Evolutionary conservation across 2,888 invertebrate species (phyloP).

Genomic region (Pelosia muscerda): DNA sequence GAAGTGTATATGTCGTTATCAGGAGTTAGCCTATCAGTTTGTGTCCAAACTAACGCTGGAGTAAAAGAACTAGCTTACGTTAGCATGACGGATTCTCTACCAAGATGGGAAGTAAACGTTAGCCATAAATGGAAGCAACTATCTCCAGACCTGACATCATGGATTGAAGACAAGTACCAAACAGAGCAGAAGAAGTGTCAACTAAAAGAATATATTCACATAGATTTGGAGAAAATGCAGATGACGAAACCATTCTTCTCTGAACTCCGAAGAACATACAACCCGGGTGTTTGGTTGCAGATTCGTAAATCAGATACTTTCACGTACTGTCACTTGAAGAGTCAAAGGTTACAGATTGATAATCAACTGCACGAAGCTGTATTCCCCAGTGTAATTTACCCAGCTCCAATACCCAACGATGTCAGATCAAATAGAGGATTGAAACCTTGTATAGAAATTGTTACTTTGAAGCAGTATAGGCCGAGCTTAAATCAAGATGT

Average conservation of each 20-base stretch:
- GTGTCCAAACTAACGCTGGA: constrained; percentile 73
- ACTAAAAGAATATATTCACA: constrained; percentile 92
- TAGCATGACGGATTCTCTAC: constrained; percentile 89
- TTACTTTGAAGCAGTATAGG: constrained; percentile 83
- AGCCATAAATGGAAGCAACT: constrained; percentile 93
- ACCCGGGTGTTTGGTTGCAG: constrained; percentile 92
- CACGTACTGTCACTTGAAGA: constrained; percentile 89
- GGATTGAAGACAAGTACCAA: constrained; percentile 93
- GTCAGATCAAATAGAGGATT: constrained; percentile 58
- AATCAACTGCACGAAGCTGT: constrained; percentile 91
- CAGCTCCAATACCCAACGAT: constrained; percentile 86
- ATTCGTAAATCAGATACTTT: constrained; percentile 90
- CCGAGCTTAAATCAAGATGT: constrained; percentile 84
- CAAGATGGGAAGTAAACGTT: constrained; percentile 94
- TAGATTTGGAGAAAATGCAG: constrained; percentile 94
- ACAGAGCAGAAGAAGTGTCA: constrained; percentile 90
- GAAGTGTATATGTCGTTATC: constrained; percentile 90
- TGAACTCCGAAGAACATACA: constrained; percentile 90
- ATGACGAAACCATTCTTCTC: constrained; percentile 95
- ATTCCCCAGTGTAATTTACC: constrained; percentile 89
- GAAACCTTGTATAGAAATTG: constrained; percentile 88
- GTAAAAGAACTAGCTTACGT: constrained; percentile 90
- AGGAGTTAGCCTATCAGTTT: constrained; percentile 89
- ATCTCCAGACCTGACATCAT: constrained; percentile 91
- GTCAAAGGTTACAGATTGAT: constrained; percentile 91